Conservation (phyloP, 2,888 invertebrate species). For the Allophyes oxyacanthae region DNA sequence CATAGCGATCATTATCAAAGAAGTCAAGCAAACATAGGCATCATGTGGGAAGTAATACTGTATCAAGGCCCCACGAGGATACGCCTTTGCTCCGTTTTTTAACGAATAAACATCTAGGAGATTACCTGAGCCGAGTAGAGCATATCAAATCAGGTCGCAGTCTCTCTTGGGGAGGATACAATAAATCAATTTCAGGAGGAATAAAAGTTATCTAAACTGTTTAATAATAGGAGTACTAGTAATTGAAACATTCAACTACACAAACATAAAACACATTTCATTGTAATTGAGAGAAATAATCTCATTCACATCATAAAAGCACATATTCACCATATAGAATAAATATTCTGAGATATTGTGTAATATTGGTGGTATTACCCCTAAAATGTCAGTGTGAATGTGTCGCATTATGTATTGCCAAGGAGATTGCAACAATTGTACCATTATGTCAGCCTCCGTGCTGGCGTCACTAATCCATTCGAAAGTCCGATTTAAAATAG, state of each 20-base stretch:
- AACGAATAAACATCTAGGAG: conserved; percentile 46
- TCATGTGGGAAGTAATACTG: conserved; percentile 36
- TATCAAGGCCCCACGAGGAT: conserved; percentile 24
- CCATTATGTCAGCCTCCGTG: conserved; percentile 75
- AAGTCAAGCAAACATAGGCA: conserved; percentile 21
- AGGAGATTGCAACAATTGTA: conserved; percentile 69
- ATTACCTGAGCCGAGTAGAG: conserved; percentile 43
- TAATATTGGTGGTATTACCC: conserved; percentile 61
- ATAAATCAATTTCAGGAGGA: conserved; percentile 34
- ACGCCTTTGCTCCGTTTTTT: conserved; percentile 40
- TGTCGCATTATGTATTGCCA: conserved; percentile 70
- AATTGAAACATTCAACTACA: conserved; percentile 24
- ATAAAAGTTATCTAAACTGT: conserved; percentile 35
- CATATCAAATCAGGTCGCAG: conserved; percentile 45
- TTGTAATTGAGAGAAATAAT: conserved; percentile 9
- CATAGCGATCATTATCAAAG: conserved; percentile 4
- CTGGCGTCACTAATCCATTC: conserved; percentile 79
- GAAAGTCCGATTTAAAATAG: conserved; percentile 84
- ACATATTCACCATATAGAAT: conserved; percentile 54
- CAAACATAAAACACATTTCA: conserved; percentile 17
- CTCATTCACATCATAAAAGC: conserved; percentile 19
- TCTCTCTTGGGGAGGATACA: conserved; percentile 41
- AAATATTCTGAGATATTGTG: conserved; percentile 56
- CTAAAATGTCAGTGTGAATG: conserved; percentile 65
- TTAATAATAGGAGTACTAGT: conserved; percentile 17